Conservation (phyloP, 2,888 invertebrate genomes). For the Lydus trimaculatus region DNA sequence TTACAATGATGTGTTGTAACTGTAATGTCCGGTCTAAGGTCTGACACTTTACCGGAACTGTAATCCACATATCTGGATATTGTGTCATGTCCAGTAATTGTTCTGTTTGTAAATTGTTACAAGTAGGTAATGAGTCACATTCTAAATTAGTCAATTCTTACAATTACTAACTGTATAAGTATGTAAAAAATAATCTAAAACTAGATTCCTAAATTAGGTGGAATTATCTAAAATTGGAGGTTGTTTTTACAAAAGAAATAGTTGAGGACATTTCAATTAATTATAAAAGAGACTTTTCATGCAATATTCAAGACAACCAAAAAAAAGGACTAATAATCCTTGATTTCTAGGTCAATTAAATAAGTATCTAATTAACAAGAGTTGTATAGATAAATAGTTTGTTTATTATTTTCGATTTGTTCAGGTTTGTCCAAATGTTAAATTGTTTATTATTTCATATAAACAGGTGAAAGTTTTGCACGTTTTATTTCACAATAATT, state of each 20-base stretch:
- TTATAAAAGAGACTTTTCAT: neutral
- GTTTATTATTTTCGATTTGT: neutral
- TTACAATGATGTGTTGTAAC: neutral
- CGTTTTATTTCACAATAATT: neutral
- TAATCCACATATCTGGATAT: neutral
- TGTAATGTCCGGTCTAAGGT: neutral
- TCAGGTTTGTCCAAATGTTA: neutral
- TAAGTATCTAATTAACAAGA: no score
- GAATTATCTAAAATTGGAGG: neutral
- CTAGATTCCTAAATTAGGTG: neutral
- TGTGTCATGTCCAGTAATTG: neutral
- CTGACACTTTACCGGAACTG: neutral
- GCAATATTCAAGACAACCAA: neutral
- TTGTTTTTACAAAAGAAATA: neutral
- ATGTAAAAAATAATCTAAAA: neutral
- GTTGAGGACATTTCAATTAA: neutral
- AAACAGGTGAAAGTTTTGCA: neutral
- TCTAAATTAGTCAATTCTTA: neutral
- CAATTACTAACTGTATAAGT: neutral
- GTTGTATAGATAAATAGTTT: no score
- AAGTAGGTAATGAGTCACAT: neutral
- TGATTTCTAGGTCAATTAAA: neutral
- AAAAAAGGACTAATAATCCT: neutral
- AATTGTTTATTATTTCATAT: neutral
- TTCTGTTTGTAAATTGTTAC: conserved; percentile 3